A percentile compares a stretch with the other conserved stretches of the same genome.
Evolutionary conservation across 2,888 invertebrate genomes (phyloP).

Genomic region (Mesoligia furuncula): DNA sequence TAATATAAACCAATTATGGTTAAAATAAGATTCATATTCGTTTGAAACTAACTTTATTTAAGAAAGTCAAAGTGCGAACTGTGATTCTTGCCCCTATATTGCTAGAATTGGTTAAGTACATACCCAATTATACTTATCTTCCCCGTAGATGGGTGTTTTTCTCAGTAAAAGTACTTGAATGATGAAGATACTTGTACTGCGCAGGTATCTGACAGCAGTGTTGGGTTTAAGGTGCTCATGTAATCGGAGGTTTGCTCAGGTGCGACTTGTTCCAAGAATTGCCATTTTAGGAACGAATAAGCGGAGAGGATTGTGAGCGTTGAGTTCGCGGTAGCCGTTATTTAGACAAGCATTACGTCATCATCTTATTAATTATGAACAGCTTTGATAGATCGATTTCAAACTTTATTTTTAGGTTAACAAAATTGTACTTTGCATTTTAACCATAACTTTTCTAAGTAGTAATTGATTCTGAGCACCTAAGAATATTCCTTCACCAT

Average conservation of each 20-base stretch:
- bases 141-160: conserved; percentile 30
- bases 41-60: neutral
- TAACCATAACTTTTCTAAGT: neutral
- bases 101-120: neutral
- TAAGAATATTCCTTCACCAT: neutral
- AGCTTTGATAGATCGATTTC: conserved; percentile 6
- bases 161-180: conserved; percentile 29
- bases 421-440: neutral
- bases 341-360: conserved; percentile 44
- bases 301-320: conserved; percentile 49
- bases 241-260: conserved; percentile 62
- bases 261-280: conserved; percentile 65
- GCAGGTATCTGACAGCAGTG: conserved; percentile 20
- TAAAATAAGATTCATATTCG: neutral
- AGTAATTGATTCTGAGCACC: neutral
- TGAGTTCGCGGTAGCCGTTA: conserved; percentile 43
- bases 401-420: conserved; percentile 5
- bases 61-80: neutral
- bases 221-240: conserved; percentile 50
- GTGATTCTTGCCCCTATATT: neutral
- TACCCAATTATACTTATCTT: conserved; percentile 11
- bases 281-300: conserved; percentile 55
- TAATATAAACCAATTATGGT: neutral
- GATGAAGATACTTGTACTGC: conserved; percentile 12
- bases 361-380: conserved; percentile 32